Conservation (phyloP, 2,113 vertebrate species). For the Chiloscyllium plagiosum region DNA sequence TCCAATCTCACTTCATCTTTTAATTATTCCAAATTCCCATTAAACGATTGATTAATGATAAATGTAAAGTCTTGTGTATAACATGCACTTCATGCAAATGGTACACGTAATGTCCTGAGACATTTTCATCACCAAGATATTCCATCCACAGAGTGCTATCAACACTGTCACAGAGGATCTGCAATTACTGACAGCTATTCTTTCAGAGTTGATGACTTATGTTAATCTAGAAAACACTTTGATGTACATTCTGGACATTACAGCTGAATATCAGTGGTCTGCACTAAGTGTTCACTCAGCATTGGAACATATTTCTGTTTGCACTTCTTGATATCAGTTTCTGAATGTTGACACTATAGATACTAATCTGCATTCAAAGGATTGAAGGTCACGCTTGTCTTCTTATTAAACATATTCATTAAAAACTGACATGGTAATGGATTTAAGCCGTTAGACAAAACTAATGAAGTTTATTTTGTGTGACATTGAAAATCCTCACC, state of each 20-base stretch:
- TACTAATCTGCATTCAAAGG: neutral
- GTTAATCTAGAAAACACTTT: neutral
- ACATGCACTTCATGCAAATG: neutral
- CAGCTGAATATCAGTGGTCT: neutral
- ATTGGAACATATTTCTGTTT: neutral
- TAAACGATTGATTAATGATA: neutral
- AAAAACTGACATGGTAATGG: neutral
- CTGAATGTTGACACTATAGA: constrained; percentile 10
- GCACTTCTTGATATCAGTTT: neutral
- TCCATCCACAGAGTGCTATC: neutral
- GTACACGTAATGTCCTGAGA: neutral
- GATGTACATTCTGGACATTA: neutral
- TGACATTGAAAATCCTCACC: neutral
- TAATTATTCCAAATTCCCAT: neutral
- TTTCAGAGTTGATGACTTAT: neutral
- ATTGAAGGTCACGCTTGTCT: neutral
- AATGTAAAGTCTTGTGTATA: neutral
- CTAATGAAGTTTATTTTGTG: neutral
- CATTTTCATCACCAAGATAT: neutral
- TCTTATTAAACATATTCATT: neutral
- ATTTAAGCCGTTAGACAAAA: neutral
- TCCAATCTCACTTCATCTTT: no score
- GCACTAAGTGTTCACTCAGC: neutral
- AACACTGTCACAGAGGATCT: neutral
- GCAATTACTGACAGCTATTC: neutral